These are phyloP conservation scores for Leptopilina boulardi DNA, from an alignment of 1,140 invertebrate genomes.

Conservation along the genomic window DNA sequence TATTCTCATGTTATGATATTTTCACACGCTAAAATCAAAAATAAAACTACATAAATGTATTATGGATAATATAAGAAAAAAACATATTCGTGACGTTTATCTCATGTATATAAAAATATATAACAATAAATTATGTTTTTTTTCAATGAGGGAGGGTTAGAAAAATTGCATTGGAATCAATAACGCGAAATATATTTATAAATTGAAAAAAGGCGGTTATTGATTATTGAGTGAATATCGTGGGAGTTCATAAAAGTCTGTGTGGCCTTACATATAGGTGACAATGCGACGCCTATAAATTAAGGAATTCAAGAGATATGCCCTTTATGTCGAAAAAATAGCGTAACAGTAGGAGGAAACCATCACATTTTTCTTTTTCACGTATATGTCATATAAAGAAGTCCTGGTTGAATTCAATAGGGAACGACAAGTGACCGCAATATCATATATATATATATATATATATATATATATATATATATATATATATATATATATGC, in stretches of 20 bases:
- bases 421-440: constrained; percentile 63
- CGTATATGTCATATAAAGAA: constrained; percentile 54
- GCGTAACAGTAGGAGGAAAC: constrained; percentile 58
- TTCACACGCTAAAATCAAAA: constrained; percentile 11
- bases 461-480: too few species aligned
- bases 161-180: constrained; percentile 36
- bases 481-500: too few species aligned
- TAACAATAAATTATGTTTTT: neutral
- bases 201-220: constrained; percentile 37
- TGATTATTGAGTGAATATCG: constrained; percentile 57
- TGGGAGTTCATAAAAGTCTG: constrained; percentile 65
- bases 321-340: constrained; percentile 57
- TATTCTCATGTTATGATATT: neutral
- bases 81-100: constrained; percentile 11
- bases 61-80: neutral
- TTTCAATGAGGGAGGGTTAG: constrained; percentile 20
- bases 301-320: constrained; percentile 52
- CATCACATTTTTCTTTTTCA: constrained; percentile 43
- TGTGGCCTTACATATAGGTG: constrained; percentile 61
- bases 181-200: constrained; percentile 26
- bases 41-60: neutral
- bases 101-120: neutral
- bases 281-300: constrained; percentile 69
- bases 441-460: constrained; percentile 47
- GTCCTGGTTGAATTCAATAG: constrained; percentile 55